Base-by-base conservation (phyloP, 2,113 vertebrate species). In the Eurystomus gularis region DNA sequence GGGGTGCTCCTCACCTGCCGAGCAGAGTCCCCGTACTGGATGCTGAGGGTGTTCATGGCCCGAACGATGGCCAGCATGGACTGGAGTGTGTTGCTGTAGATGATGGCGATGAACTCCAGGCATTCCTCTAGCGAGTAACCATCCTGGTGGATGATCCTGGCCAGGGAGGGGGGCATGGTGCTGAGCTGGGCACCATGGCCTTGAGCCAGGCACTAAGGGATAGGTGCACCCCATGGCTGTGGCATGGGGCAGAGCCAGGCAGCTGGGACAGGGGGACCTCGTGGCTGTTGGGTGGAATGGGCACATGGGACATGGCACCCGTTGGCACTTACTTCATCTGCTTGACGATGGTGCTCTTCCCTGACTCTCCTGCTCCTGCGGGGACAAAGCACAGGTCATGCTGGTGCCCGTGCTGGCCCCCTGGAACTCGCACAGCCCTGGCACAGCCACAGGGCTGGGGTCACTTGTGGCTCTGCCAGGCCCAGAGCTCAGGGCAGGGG, bases 301-400 rank as follows among this genome's bases (percentile, higher is more conserved):
- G 33, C 48, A 51, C 1, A 5, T 4, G 21, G 40, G 31, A 16
- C 51, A 82, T 0, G 0, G 20, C 14, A 39, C 9, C 12, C 37
- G 13, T 13, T 26, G n/a, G 54, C 51, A 98, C 99, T 99, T 98
- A 99, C 99, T 99, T 99, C 99, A 99, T 99, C 98, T 99, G 99
- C 97, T 99, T 99, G 98, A 99, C 99, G 3, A 99, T 99, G 60
- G 99, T 99, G 97, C 99, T 99, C 95, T 99, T 99, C 28, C 99
- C 99, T 0, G 99, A 99, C 95, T 99, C 99, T 39, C 99, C 99
- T 31, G 99, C 99, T 95, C 99, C 99, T 99, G 87, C 9, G 46
- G 54, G 70, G 79, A 88, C 44, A 95, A 89, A 83, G 60, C 4
- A 58, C 0, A 0, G 35, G 5, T 82, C 64, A 61, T 0, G 0